Evolutionary conservation across 1,140 invertebrate genomes (phyloP).

Genomic region (Pollicipes pollicipes): DNA sequence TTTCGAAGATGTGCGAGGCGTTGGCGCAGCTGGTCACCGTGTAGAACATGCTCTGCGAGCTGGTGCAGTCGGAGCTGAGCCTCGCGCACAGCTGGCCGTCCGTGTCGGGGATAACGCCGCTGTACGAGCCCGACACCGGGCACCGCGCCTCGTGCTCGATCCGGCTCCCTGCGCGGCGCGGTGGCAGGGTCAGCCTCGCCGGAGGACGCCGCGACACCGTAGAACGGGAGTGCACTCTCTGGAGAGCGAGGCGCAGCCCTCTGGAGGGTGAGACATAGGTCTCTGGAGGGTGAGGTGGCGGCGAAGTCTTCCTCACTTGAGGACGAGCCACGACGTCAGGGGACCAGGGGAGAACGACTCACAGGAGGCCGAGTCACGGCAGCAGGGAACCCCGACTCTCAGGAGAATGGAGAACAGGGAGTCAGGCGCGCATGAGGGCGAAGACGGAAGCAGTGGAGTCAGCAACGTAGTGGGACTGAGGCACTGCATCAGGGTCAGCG

Average conservation of each 20-base stretch:
- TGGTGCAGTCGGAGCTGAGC: slow-evolving; percentile 47
- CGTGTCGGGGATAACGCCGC: slow-evolving; percentile 44
- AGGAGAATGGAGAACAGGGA: no score
- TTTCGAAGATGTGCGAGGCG: slow-evolving; percentile 43
- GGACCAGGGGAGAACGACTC: no score
- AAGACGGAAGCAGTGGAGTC: no score
- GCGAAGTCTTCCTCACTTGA: no score
- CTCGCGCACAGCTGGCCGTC: slow-evolving; percentile 42
- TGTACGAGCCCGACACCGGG: slow-evolving; percentile 49
- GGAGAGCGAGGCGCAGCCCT: slow-evolving; percentile 4
- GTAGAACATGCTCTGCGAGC: slow-evolving; percentile 51
- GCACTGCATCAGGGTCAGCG: no score
- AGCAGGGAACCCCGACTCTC: no score
- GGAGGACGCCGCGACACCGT: background rate
- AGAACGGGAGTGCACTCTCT: background rate
- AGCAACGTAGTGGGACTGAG: no score
- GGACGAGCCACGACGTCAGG: no score
- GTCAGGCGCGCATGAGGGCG: no score
- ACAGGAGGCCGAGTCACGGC: no score
- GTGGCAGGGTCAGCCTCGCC: background rate
- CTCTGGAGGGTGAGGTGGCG: no score
- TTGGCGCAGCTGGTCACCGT: slow-evolving; percentile 43
- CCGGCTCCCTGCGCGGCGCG: slow-evolving; percentile 10
- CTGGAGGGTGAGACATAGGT: no score
- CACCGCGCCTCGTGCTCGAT: slow-evolving; percentile 35